Evolutionary conservation across 1,140 invertebrate genomes (phyloP).

Genomic region (Cydia pomonella): DNA sequence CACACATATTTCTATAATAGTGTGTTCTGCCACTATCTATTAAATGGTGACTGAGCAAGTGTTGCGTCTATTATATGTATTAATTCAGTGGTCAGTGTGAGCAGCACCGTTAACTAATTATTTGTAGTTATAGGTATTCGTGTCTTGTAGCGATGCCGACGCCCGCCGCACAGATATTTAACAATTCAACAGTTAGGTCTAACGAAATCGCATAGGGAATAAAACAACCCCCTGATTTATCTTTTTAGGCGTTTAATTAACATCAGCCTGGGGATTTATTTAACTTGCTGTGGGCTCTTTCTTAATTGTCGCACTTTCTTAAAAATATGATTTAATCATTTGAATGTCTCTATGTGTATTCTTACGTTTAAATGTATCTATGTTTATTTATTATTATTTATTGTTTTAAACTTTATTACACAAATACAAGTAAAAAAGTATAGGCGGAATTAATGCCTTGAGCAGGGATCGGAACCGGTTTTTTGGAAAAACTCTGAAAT

Average conservation of each 20-base stretch:
- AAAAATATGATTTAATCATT: not conserved
- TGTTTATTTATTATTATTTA: too few relatives aligned
- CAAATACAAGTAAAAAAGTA: too few relatives aligned
- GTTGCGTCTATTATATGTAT: too few relatives aligned
- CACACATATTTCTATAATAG: too few relatives aligned
- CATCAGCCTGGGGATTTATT: constrained; percentile 14
- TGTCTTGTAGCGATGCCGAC: not conserved
- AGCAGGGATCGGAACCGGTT: too few relatives aligned
- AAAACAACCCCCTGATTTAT: constrained; percentile 20
- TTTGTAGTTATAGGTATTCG: not conserved
- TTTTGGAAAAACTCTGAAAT: too few relatives aligned
- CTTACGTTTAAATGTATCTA: too few relatives aligned
- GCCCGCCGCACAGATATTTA: not conserved
- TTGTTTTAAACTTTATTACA: too few relatives aligned
- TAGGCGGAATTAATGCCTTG: too few relatives aligned
- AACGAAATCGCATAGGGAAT: constrained; percentile 19
- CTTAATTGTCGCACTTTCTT: not conserved
- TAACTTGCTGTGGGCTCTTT: not conserved
- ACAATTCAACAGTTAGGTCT: constrained; percentile 31
- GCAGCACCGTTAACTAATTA: constrained; percentile 15
- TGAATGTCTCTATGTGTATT: not conserved
- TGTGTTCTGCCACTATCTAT: too few relatives aligned
- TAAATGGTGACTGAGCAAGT: too few relatives aligned
- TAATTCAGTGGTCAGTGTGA: too few relatives aligned
- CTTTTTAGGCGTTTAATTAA: constrained; percentile 27